Evolutionary conservation across 2,888 invertebrate species (phyloP).

Genomic region (Tachina fera): DNA sequence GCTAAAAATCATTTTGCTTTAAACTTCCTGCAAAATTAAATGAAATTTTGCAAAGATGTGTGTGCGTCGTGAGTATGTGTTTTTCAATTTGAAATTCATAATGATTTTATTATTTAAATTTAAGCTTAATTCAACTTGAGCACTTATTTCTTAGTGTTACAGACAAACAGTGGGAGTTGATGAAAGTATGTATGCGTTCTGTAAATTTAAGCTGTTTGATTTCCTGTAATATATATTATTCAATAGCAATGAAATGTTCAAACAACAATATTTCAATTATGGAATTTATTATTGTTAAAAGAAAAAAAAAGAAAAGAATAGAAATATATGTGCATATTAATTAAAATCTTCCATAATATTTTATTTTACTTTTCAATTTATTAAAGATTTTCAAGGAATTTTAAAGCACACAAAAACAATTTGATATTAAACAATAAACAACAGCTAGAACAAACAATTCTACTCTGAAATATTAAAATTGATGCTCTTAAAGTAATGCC

Average conservation of each 20-base stretch:
- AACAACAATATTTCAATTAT: not conserved
- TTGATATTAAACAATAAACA: not conserved
- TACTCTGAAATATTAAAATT: not conserved
- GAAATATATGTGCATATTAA: not conserved
- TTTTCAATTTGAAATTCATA: too few relatives aligned
- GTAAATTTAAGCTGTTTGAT: conserved; percentile 1
- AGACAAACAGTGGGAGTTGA: too few relatives aligned
- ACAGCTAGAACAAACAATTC: not conserved
- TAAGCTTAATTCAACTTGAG: too few relatives aligned
- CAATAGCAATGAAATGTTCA: not conserved
- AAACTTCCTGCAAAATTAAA: too few relatives aligned
- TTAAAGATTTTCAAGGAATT: not conserved
- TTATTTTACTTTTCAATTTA: not conserved
- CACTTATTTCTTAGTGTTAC: too few relatives aligned
- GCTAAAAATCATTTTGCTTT: too few relatives aligned
- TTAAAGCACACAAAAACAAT: not conserved
- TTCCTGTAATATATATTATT: conserved; percentile 23
- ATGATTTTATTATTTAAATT: too few relatives aligned
- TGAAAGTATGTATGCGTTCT: not conserved
- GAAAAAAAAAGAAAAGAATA: too few relatives aligned
- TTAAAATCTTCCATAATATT: not conserved
- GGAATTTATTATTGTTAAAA: not conserved
- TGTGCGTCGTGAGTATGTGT: too few relatives aligned
- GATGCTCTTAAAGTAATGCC: not conserved
- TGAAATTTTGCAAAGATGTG: too few relatives aligned